Percentiles rank a stretch among this genome's conserved stretches.
Evolutionary conservation across 2,797 vertebrate species (phyloP).

Genomic region (Thaleichthys pacificus): DNA sequence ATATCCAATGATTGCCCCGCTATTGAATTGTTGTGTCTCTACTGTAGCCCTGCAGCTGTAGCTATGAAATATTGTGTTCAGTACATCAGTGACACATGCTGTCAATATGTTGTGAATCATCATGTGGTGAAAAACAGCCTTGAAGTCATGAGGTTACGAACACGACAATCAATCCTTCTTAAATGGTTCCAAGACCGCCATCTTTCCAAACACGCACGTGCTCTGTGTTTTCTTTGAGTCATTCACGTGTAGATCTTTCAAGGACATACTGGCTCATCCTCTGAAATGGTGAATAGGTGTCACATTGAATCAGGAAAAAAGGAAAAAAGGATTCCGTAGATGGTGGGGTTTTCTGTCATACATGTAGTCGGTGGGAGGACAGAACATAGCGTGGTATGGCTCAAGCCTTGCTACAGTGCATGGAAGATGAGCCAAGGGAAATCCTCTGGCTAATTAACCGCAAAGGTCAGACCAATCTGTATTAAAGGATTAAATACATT

Average conservation of each 20-base stretch:
- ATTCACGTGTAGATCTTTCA: background rate
- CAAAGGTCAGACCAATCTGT: constrained; percentile 7
- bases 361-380: background rate
- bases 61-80: background rate
- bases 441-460: constrained; percentile 17
- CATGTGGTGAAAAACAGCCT: background rate
- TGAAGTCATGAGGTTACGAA: background rate
- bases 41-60: background rate
- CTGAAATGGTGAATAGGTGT: background rate
- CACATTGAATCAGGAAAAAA: background rate
- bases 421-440: constrained; percentile 5
- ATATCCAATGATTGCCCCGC: background rate
- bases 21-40: background rate
- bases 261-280: background rate
- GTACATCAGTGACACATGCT: background rate
- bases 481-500: constrained; percentile 17
- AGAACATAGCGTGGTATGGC: background rate
- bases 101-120: constrained; percentile 1
- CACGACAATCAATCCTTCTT: too few species aligned
- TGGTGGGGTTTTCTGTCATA: background rate
- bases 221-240: background rate
- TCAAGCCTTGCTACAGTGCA: background rate
- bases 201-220: background rate
- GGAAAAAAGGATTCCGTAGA: background rate
- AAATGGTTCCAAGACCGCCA: background rate